These are phyloP conservation scores for Loripinus fragilis DNA, from an alignment of 2,888 invertebrate genomes.

Conservation along the genomic window DNA sequence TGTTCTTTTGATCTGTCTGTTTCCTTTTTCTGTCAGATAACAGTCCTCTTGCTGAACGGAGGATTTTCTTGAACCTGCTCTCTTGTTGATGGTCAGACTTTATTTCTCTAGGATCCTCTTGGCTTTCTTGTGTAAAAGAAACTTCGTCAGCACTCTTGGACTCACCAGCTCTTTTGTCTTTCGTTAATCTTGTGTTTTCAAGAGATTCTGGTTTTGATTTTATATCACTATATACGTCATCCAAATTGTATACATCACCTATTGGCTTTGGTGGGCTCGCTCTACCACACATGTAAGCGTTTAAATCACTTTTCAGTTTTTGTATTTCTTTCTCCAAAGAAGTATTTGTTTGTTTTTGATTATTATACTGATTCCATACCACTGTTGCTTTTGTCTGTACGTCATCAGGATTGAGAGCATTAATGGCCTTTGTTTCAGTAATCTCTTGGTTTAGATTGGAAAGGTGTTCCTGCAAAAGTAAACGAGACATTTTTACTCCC, in stretches of 20 bases:
- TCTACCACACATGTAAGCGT: neutral
- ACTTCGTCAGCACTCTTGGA: neutral
- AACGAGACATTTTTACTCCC: no score
- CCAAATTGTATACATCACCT: no score
- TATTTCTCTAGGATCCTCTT: neutral
- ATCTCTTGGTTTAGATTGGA: neutral
- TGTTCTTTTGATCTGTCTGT: neutral
- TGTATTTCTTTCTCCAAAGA: neutral
- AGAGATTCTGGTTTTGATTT: no score
- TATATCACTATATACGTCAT: no score
- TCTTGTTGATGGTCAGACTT: neutral
- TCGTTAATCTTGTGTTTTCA: no score
- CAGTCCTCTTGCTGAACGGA: neutral
- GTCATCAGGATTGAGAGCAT: neutral
- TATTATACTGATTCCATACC: neutral
- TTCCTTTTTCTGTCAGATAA: neutral
- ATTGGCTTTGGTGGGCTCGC: neutral
- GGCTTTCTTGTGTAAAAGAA: neutral
- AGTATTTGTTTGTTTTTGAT: neutral
- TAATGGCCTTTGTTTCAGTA: neutral
- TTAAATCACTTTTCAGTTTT: neutral
- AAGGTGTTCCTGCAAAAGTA: neutral
- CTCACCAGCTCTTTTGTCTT: neutral
- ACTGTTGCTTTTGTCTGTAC: neutral
- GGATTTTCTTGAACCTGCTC: neutral